These are phyloP conservation scores for Danio choprae DNA, from an alignment of 2,797 vertebrate species.

Conservation along the genomic window DNA sequence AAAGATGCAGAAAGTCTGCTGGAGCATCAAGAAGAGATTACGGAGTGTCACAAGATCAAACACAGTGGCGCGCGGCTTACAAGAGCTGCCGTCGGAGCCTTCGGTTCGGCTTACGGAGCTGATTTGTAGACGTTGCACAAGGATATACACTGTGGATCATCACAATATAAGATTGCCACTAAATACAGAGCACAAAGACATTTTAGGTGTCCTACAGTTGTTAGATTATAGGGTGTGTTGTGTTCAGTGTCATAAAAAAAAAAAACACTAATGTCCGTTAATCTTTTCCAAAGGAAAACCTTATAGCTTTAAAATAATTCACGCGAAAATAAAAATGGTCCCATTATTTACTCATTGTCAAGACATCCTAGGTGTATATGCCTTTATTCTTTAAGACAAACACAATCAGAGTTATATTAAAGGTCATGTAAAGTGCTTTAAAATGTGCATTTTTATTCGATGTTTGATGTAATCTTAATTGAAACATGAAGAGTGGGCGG, in stretches of 20 bases:
- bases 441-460: too few relatives aligned
- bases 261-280: conserved; percentile 1
- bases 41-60: conserved; percentile 17
- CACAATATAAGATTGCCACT: conserved; percentile 40
- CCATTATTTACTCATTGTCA: too few relatives aligned
- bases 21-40: conserved; percentile 12
- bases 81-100: neutral
- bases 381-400: too few relatives aligned
- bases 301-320: neutral
- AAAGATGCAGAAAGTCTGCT: conserved; percentile 19
- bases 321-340: too few relatives aligned
- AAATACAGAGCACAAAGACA: conserved; percentile 40
- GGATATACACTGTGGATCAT: conserved; percentile 32
- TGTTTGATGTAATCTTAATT: too few relatives aligned
- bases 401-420: too few relatives aligned
- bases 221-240: conserved; percentile 23
- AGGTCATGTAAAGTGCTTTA: too few relatives aligned
- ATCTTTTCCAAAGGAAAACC: neutral
- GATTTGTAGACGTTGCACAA: conserved; percentile 36
- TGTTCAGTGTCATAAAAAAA: conserved; percentile 32
- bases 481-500: too few relatives aligned
- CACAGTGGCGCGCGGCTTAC: neutral
- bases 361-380: too few relatives aligned
- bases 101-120: conserved; percentile 12
- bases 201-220: conserved; percentile 1